These are phyloP conservation scores for Dendrocincla fuliginosa DNA, from an alignment of 2,797 vertebrate species.

Conservation along the genomic window DNA sequence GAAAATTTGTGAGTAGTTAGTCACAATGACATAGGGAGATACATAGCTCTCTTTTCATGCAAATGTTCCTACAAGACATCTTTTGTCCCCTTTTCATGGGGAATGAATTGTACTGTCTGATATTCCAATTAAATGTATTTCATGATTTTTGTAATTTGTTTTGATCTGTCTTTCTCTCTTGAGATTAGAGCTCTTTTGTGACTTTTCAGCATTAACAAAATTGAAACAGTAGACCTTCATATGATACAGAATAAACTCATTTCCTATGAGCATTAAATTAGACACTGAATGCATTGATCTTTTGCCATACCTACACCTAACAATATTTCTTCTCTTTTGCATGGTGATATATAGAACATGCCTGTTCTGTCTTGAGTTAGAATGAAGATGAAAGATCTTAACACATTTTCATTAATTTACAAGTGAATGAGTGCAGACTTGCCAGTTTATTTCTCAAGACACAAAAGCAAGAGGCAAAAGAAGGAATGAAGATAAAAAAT, in stretches of 20 bases:
- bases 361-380: not conserved
- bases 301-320: not conserved
- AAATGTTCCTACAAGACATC: not conserved
- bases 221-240: not conserved
- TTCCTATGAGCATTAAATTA: constrained; percentile 42
- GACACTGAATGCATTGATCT: constrained; percentile 18
- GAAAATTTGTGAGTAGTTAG: not conserved
- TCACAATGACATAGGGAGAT: not conserved
- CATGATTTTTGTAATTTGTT: not conserved
- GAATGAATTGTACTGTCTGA: not conserved
- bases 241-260: not conserved
- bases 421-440: not conserved
- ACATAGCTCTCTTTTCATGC: not conserved
- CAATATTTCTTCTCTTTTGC: not conserved
- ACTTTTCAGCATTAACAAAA: not conserved
- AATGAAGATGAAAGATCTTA: constrained; percentile 16
- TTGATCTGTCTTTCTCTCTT: not conserved
- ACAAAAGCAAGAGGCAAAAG: not conserved
- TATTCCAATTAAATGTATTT: not conserved
- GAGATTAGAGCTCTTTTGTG: not conserved
- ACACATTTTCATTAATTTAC: constrained; percentile 21
- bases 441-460: not conserved
- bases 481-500: not conserved
- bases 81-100: too few species aligned
- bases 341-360: not conserved